Evolutionary conservation across 2,888 invertebrate species (phyloP).

Genomic region (Aplocera efformata): DNA sequence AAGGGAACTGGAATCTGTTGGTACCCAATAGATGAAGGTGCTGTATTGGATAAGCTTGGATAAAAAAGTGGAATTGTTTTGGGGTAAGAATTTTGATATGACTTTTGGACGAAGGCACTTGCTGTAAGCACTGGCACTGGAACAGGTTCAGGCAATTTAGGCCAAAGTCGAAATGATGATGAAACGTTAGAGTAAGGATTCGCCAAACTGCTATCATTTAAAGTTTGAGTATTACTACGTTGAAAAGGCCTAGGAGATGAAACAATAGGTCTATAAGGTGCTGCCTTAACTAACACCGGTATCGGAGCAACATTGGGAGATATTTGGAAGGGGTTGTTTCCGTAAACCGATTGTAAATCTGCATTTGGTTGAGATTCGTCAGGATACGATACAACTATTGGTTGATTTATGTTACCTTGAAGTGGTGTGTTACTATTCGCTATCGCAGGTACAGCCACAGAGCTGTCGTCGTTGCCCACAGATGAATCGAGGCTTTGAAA

Average conservation of each 20-base stretch:
- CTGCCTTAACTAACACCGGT: constrained; percentile 12
- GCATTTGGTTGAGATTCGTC: constrained; percentile 2
- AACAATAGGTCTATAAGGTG: constrained; percentile 7
- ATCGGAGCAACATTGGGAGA: constrained; percentile 4
- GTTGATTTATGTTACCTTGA: constrained; percentile 6
- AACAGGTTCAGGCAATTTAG: constrained; percentile 17
- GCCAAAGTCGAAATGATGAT: constrained; percentile 17
- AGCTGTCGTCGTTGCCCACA: constrained; percentile 1
- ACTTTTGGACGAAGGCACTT: constrained; percentile 9
- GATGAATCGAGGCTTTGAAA: neutral
- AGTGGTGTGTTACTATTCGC: constrained; percentile 3
- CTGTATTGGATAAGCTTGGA: constrained; percentile 2
- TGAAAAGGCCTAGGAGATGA: constrained; percentile 21
- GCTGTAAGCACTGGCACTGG: constrained; percentile 20
- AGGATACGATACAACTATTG: constrained; percentile 20
- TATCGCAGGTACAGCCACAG: constrained; percentile 6
- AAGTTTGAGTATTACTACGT: neutral
- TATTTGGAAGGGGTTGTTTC: neutral
- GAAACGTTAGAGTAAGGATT: constrained; percentile 7
- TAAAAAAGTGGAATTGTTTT: neutral
- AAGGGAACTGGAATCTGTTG: constrained; percentile 6
- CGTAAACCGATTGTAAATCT: neutral
- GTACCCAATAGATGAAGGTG: constrained; percentile 7
- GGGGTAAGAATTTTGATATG: constrained; percentile 11
- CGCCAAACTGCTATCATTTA: neutral